Evolutionary conservation across 2,113 vertebrate species (phyloP).

Genomic region (Prunella fulvescens): DNA sequence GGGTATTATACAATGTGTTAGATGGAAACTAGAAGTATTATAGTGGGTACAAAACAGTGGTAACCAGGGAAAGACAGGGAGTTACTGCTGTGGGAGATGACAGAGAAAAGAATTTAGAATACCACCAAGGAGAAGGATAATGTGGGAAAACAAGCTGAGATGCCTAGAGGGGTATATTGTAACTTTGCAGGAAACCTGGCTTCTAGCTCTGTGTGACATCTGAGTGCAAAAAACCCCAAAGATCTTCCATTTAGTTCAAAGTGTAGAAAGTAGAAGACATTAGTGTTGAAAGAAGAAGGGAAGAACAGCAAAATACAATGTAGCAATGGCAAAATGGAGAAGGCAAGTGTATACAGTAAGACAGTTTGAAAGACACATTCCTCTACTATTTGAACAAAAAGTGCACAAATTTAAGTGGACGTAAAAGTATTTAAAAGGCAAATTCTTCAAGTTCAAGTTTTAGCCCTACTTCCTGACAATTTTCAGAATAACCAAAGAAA

Average conservation of each 20-base stretch:
- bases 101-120: not conserved
- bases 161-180: accelerated
- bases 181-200: not conserved
- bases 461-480: not conserved
- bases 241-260: not conserved
- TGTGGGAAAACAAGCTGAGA: not conserved
- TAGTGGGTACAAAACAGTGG: not conserved
- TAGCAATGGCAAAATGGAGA: not conserved
- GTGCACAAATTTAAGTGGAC: not conserved
- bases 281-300: not conserved
- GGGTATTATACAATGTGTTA: not conserved
- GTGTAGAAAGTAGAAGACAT: not conserved
- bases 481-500: not conserved
- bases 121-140: not conserved
- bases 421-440: not conserved
- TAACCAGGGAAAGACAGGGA: not conserved
- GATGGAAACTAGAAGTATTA: not conserved
- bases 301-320: not conserved
- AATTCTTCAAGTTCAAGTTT: not conserved
- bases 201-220: not conserved
- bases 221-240: not conserved
- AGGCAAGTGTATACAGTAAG: not conserved
- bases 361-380: not conserved
- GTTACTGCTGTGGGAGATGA: not conserved
- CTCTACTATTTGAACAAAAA: not conserved